These are phyloP conservation scores for Steinernema khuongi DNA, from an alignment of 1,140 invertebrate genomes.

Conservation along the genomic window DNA sequence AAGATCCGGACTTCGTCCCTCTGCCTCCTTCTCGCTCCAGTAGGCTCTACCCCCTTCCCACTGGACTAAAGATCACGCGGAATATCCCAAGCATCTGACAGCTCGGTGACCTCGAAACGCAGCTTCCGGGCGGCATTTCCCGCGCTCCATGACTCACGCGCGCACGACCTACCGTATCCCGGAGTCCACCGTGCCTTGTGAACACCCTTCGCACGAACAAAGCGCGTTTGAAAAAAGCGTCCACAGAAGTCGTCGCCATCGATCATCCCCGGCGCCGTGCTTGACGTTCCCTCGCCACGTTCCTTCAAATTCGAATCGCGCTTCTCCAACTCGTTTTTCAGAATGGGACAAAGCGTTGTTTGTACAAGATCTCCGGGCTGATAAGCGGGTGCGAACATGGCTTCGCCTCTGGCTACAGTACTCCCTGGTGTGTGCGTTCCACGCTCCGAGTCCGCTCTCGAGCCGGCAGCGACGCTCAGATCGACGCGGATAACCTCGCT, in stretches of 20 bases:
- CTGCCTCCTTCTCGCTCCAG: too few species aligned
- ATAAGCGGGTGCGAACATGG: not conserved
- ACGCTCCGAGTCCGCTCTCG: not conserved
- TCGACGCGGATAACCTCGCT: constrained; percentile 1
- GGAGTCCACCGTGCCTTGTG: too few species aligned
- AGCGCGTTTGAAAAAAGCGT: not conserved
- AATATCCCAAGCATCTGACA: too few species aligned
- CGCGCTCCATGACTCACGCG: too few species aligned
- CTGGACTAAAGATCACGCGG: too few species aligned
- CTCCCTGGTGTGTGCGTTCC: too few species aligned
- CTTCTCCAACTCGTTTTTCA: constrained; percentile 11
- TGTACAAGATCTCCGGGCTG: not conserved
- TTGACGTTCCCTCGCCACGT: not conserved
- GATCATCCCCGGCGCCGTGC: not conserved
- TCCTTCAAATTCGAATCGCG: constrained; percentile 7
- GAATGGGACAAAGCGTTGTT: constrained; percentile 9
- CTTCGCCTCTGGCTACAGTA: constrained; percentile 1
- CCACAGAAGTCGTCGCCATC: not conserved
- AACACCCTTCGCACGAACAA: not conserved
- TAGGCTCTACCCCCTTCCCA: too few species aligned
- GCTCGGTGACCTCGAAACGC: too few species aligned
- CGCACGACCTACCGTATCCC: too few species aligned
- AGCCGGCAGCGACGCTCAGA: too few species aligned
- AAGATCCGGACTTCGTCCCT: too few species aligned
- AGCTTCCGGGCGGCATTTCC: too few species aligned